Evolutionary conservation across 2,113 vertebrate species (phyloP).

Genomic region (Aviceda subcristata): DNA sequence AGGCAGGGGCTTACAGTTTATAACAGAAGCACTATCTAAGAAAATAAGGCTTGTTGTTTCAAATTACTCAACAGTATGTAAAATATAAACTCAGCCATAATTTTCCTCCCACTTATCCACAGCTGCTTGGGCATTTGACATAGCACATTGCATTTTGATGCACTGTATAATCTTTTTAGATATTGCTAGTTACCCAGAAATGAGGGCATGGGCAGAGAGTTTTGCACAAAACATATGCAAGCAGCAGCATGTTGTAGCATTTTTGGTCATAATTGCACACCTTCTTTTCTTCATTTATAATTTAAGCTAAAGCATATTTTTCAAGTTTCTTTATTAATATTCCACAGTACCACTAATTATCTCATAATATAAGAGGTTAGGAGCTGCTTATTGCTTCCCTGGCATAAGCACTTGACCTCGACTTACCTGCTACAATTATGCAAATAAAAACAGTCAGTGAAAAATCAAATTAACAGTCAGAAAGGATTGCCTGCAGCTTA

Average conservation of each 20-base stretch:
- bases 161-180: not conserved
- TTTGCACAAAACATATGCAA: not conserved
- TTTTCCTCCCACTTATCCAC: not conserved
- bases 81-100: not conserved
- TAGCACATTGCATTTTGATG: not conserved
- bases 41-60: not conserved
- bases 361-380: not conserved
- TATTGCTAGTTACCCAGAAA: not conserved
- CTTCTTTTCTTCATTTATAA: not conserved
- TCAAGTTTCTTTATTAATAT: not conserved
- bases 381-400: not conserved
- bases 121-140: not conserved
- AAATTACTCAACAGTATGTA: not conserved
- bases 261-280: not conserved
- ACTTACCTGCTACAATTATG: slow-evolving; percentile 4
- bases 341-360: not conserved
- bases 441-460: slow-evolving; percentile 44
- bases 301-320: not conserved
- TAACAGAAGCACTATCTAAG: not conserved
- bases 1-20: not conserved
- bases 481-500: not conserved
- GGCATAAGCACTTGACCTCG: not conserved
- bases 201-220: not conserved
- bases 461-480: slow-evolving; percentile 38
- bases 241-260: not conserved